Evolutionary conservation across 2,797 vertebrate genomes (phyloP).

Genomic region (Telmatherina bonti): DNA sequence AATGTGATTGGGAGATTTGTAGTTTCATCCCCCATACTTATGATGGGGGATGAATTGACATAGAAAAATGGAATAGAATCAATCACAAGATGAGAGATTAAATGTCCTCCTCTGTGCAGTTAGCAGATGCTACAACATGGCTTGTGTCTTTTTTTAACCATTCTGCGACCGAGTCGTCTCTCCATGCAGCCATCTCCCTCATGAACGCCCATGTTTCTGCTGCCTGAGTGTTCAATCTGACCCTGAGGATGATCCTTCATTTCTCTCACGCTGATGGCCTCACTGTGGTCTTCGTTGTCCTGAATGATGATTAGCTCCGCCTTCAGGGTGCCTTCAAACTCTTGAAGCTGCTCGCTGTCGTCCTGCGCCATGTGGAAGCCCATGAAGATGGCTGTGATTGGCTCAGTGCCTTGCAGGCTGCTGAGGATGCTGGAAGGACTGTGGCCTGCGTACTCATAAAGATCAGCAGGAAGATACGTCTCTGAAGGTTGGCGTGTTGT

Average conservation of each 20-base stretch:
- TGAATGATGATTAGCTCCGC: conserved; percentile 90
- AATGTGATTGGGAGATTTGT: too few species aligned
- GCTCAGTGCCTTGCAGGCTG: conserved; percentile 82
- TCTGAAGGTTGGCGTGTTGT: too few species aligned
- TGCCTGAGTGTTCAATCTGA: conserved; percentile 46
- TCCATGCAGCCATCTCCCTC: conserved; percentile 47
- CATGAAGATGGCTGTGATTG: conserved; percentile 94
- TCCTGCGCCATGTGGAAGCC: conserved; percentile 86
- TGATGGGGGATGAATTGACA: too few species aligned
- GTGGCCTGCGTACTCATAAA: too few species aligned
- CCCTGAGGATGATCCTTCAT: conserved; percentile 31
- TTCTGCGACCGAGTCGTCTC: conserved; percentile 77
- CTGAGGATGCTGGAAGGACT: conserved; percentile 81
- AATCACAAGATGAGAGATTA: too few species aligned
- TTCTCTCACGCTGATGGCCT: not conserved
- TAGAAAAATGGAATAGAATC: too few species aligned
- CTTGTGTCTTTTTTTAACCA: conserved; percentile 73
- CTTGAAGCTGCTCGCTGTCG: conserved; percentile 66
- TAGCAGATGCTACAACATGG: conserved; percentile 82
- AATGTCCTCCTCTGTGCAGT: not conserved
- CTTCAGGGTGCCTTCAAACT: conserved; percentile 85
- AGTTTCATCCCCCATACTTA: too few species aligned
- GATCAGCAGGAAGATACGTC: too few species aligned
- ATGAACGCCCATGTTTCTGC: conserved; percentile 30
- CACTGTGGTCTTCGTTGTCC: conserved; percentile 55